Conservation (phyloP, 2,797 vertebrate species). For the Chelon auratus region DNA sequence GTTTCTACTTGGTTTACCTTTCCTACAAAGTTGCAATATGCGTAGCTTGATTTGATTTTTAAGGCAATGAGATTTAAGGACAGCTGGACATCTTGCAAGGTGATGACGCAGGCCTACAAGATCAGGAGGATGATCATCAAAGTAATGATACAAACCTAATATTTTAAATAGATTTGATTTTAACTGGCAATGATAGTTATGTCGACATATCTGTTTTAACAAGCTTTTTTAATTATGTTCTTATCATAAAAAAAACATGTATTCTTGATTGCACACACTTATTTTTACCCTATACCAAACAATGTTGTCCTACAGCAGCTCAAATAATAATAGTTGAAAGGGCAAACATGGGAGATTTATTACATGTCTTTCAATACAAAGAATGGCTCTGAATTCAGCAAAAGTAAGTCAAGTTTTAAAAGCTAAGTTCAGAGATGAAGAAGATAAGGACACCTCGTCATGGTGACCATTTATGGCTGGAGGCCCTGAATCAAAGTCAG, state of each 20-base stretch:
- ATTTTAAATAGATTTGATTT: background rate
- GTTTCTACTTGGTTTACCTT: conserved; percentile 13
- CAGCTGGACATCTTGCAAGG: conserved; percentile 11
- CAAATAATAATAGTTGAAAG: too few species aligned
- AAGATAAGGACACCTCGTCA: conserved; percentile 30
- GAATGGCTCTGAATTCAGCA: background rate
- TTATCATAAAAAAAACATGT: too few species aligned
- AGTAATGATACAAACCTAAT: background rate
- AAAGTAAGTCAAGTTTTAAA: background rate
- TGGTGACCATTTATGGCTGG: conserved; percentile 38
- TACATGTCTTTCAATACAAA: background rate
- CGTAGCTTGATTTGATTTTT: background rate
- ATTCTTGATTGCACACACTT: too few species aligned
- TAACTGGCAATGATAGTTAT: background rate
- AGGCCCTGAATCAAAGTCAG: conserved; percentile 47
- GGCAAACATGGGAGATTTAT: background rate
- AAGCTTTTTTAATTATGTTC: too few species aligned
- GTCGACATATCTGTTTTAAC: too few species aligned
- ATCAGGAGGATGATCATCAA: background rate
- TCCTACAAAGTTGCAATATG: conserved; percentile 8
- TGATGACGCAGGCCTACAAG: background rate
- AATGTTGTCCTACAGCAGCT: too few species aligned
- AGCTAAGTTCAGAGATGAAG: conserved; percentile 1
- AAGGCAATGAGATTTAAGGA: conserved; percentile 7
- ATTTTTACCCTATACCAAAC: too few species aligned